phyloP scores from a whole-genome alignment of 2,797 vertebrate genomes.

The Fundulus diaphanus region DNA sequence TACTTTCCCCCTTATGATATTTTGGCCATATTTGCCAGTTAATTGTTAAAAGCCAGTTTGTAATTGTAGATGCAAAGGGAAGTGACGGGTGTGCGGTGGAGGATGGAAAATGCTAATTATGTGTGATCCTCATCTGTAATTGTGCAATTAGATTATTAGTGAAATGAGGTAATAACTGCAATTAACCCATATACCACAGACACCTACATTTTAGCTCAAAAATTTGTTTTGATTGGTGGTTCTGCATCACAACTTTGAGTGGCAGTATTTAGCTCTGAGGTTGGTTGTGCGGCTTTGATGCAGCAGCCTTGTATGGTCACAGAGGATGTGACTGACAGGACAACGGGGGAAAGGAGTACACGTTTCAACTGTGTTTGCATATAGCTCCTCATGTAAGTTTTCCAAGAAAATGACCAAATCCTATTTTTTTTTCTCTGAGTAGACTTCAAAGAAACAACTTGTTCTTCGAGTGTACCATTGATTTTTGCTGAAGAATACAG shows the following conservation, averaged over 20 bases:
- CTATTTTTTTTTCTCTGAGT: background rate
- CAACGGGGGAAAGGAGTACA: background rate
- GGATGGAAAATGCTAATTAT: background rate
- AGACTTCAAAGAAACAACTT: conserved; percentile 18
- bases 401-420: background rate
- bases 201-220: background rate
- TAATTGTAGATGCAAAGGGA: background rate
- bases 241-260: background rate
- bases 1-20: background rate
- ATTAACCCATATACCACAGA: background rate
- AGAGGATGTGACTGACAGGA: conserved; percentile 4
- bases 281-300: background rate
- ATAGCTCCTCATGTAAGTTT: background rate
- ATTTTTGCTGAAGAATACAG: background rate
- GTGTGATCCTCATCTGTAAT: background rate
- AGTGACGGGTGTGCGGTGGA: background rate
- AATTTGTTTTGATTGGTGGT: background rate
- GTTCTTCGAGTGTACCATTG: background rate
- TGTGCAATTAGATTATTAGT: conserved; percentile 1
- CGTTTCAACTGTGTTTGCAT: conserved; percentile 10
- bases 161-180: conserved; percentile 1
- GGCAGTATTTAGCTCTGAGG: background rate
- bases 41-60: background rate
- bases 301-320: background rate
- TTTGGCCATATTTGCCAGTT: background rate